phyloP scores from a whole-genome alignment of 2,113 vertebrate genomes.

The Pollachius pollachius region DNA sequence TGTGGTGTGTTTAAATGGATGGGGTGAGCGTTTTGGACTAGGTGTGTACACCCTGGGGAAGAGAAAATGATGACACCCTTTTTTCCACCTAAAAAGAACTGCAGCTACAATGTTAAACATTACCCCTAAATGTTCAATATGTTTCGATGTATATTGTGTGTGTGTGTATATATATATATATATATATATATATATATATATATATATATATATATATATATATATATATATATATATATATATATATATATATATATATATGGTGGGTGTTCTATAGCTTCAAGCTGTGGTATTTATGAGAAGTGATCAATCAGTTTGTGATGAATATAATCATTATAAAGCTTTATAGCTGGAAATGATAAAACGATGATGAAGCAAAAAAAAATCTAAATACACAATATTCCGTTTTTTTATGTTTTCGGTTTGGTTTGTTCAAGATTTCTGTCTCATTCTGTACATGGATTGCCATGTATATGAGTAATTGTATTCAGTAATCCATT shows the following conservation, averaged over 20 bases:
- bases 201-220: no score
- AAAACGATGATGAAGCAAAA: slow-evolving; percentile 29
- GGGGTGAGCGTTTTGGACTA: background rate
- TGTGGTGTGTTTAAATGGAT: background rate
- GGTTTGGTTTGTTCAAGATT: no score
- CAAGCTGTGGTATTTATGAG: background rate
- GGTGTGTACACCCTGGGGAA: slow-evolving; percentile 15
- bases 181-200: no score
- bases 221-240: no score
- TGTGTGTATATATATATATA: no score
- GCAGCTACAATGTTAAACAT: slow-evolving; percentile 20
- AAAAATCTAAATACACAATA: background rate
- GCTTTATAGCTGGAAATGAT: background rate
- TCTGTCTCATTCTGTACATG: background rate
- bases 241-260: no score
- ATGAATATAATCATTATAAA: background rate
- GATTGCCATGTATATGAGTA: no score
- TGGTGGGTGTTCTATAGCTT: slow-evolving; percentile 3
- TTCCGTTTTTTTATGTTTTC: no score
- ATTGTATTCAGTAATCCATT: no score
- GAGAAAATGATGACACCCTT: slow-evolving; percentile 24
- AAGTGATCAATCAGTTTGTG: background rate
- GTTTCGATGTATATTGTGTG: background rate
- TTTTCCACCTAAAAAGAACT: slow-evolving; percentile 22
- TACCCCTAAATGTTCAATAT: slow-evolving; percentile 1